Evolutionary conservation across 2,797 vertebrate species (phyloP).

Genomic region (Acanthurus tractus): DNA sequence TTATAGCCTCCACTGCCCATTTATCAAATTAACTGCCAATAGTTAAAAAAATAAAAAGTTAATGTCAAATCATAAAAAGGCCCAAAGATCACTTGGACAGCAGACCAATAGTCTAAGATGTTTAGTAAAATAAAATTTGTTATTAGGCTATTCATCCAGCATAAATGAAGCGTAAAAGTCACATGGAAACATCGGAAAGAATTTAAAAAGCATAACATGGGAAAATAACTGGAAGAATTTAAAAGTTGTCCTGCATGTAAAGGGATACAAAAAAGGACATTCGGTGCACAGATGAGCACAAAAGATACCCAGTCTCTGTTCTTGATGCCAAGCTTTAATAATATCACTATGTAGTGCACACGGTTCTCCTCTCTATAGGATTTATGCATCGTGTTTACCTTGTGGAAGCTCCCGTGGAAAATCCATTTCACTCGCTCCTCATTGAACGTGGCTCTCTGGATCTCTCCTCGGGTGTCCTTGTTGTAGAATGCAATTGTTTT

Average conservation of each 20-base stretch:
- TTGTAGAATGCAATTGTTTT: conserved; percentile 97
- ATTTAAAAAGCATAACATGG: conserved; percentile 23
- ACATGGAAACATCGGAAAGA: conserved; percentile 19
- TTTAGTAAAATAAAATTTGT: conserved; percentile 41
- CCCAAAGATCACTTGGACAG: conserved; percentile 33
- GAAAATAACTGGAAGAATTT: conserved; percentile 29
- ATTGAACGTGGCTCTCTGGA: conserved; percentile 94
- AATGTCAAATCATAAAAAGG: conserved; percentile 47
- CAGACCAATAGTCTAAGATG: conserved; percentile 33
- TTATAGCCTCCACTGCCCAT: conserved; percentile 52
- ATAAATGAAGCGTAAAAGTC: conserved; percentile 41
- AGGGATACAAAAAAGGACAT: conserved; percentile 6
- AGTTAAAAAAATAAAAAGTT: conserved; percentile 48
- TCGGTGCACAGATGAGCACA: conserved; percentile 14
- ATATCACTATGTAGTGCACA: conserved; percentile 16
- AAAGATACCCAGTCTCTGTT: conserved; percentile 1
- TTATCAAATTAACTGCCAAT: conserved; percentile 53
- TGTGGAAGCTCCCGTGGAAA: conserved; percentile 99
- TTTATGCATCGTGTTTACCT: conserved; percentile 87
- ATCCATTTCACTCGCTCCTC: conserved; percentile 92
- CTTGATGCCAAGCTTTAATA: conserved; percentile 32
- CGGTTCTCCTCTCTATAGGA: conserved; percentile 17
- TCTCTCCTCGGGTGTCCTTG: conserved; percentile 94
- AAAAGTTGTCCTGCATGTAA: conserved; percentile 27
- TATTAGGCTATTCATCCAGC: conserved; percentile 27